Conservation (phyloP, 2,888 invertebrate species). For the Tholera decimalis region DNA sequence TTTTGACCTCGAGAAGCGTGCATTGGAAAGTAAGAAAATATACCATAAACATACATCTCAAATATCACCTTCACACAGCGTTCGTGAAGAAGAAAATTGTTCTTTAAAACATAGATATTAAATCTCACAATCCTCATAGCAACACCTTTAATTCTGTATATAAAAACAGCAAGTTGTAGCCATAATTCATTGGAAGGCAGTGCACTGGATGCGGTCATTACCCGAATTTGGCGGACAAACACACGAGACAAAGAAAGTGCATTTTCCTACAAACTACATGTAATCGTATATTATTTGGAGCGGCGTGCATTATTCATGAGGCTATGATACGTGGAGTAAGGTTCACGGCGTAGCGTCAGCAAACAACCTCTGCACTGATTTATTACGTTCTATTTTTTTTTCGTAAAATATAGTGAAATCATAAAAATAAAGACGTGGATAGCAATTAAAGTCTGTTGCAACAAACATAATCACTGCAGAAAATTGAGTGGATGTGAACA, state of each 20-base stretch:
- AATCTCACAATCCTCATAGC: not conserved
- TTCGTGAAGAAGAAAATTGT: not conserved
- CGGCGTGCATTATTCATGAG: conserved; percentile 88
- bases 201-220: conserved; percentile 71
- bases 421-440: not conserved
- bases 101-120: not conserved
- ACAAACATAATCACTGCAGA: conserved; percentile 18
- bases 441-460: conserved; percentile 11
- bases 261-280: conserved; percentile 80
- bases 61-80: no score
- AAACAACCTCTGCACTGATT: conserved; percentile 27
- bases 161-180: not conserved
- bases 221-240: conserved; percentile 74
- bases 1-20: no score
- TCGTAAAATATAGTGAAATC: conserved; percentile 1
- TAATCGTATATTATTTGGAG: conserved; percentile 89
- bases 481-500: conserved; percentile 26
- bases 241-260: conserved; percentile 88
- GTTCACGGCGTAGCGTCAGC: conserved; percentile 80
- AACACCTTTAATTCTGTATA: not conserved
- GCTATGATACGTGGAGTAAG: conserved; percentile 87
- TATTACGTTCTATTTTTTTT: not conserved
- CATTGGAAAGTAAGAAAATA: no score
- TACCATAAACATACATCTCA: no score
- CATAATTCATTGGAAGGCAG: not conserved